Conservation (phyloP, 2,797 vertebrate genomes). For the Nyctibius grandis region DNA sequence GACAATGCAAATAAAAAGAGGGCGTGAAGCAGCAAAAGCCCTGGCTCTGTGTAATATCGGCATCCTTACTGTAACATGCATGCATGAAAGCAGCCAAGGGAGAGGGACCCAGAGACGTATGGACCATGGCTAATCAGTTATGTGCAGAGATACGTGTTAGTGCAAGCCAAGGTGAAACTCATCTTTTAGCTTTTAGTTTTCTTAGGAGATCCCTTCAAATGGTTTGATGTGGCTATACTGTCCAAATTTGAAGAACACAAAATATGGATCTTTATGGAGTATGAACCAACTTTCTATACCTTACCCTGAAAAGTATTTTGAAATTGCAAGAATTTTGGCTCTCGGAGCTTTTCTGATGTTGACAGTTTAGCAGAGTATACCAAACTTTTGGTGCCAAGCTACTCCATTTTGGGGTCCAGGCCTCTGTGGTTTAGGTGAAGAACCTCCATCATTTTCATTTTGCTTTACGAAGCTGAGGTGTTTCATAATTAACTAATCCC, state of each 20-base stretch:
- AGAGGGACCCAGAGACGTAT: neutral
- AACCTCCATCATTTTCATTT: neutral
- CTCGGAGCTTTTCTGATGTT: neutral
- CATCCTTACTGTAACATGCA: fast-evolving
- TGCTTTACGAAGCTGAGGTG: neutral
- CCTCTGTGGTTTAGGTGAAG: neutral
- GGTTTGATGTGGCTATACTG: neutral
- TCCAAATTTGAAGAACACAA: neutral
- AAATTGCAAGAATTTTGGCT: neutral
- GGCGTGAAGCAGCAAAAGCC: neutral
- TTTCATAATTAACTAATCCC: neutral
- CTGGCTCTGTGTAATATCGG: neutral
- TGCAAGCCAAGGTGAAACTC: neutral
- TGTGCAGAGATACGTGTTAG: neutral
- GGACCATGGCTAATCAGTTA: neutral
- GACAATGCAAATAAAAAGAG: neutral
- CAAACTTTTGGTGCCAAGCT: neutral
- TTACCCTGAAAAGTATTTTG: neutral
- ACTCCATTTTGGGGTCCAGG: neutral
- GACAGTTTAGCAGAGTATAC: neutral
- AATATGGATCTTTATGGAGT: neutral
- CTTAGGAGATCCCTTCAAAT: neutral
- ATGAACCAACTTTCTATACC: neutral
- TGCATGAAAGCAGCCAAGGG: neutral
- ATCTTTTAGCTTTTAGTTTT: neutral